Evolutionary conservation across 2,113 vertebrate species (phyloP), one percentile per base, ranked within the genome.

Genomic region (Lota lota): DNA sequence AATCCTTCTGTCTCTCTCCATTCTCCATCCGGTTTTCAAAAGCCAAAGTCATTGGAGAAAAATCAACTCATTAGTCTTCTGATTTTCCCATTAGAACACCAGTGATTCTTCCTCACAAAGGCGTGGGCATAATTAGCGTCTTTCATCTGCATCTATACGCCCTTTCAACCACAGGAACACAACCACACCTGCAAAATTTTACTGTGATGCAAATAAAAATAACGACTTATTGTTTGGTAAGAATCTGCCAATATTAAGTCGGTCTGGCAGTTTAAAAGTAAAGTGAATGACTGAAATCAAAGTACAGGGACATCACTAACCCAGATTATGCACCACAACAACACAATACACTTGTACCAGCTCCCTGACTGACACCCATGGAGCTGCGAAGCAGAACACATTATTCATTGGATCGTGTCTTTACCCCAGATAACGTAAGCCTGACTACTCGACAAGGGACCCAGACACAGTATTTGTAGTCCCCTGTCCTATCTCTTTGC

Each of bases 71-170:
- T 85, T 85, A 87, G 85, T 84, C 83, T 88, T 90, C 90, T 90
- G 90, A 91, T 90, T 92, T 90, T 88, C 73, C 82, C 86, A 92
- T 90, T 91, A 90, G 84, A 74, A 82, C 69, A 70, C 81, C 68
- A 84, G 87, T 86, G 78, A 69, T 90, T 88, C 75, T 82, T 82
- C 69, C 85, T 78, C 79, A 72, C 64, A 61, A 61, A 47, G 76
- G 66, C 77, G 72, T 69, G 74, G 81, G 82, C 64, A 79, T 88
- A 90, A 92, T 91, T 90, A 88, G 80, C 82, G 82, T 74, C 80
- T 86, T 83, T 88, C 81, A 87, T 90, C 82, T 88, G 85, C 83
- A 89, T 88, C 77, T 80, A 80, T 86, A 77, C 79, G 71, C 83
- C 82, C 81, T 68, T 74, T 79, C 79, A 88, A 84, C 73, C 76